phyloP scores from a whole-genome alignment of 2,888 invertebrate species.

The Himalopsyche kuldschensis region DNA sequence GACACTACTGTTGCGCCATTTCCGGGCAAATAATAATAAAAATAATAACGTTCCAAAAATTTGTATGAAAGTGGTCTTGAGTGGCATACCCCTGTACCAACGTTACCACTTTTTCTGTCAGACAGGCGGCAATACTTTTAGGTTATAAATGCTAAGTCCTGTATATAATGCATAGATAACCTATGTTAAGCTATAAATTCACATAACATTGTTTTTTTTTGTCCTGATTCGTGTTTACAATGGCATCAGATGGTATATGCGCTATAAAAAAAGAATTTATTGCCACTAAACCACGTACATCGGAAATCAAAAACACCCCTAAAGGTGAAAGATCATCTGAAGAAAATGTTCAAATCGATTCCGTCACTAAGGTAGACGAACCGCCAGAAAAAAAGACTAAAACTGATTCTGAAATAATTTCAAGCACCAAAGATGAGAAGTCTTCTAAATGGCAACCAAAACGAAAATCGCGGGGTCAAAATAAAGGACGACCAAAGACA shows the following conservation, averaged over 20 bases:
- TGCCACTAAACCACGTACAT: conserved; percentile 41
- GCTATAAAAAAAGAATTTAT: conserved; percentile 52
- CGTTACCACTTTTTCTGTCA: too few relatives aligned
- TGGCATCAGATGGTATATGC: conserved; percentile 48
- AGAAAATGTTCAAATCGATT: conserved; percentile 6
- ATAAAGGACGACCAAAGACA: conserved; percentile 77
- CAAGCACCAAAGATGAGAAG: background rate
- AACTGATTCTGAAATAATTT: background rate
- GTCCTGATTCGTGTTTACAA: background rate
- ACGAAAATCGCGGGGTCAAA: conserved; percentile 66
- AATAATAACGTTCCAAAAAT: too few relatives aligned
- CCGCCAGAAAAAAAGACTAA: conserved; percentile 45
- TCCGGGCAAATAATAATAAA: too few relatives aligned
- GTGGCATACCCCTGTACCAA: too few relatives aligned
- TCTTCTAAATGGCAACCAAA: conserved; percentile 2
- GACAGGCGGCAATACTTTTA: too few relatives aligned
- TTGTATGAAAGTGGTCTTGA: too few relatives aligned
- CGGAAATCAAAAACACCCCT: background rate
- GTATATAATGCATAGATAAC: too few relatives aligned
- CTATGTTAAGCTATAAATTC: too few relatives aligned
- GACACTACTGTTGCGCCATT: too few relatives aligned
- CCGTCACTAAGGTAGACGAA: conserved; percentile 39
- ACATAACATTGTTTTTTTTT: background rate
- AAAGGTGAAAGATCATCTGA: background rate
- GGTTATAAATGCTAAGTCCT: too few relatives aligned